Base-by-base conservation (phyloP, 2,888 invertebrate species). In the Eilema griseolum region DNA sequence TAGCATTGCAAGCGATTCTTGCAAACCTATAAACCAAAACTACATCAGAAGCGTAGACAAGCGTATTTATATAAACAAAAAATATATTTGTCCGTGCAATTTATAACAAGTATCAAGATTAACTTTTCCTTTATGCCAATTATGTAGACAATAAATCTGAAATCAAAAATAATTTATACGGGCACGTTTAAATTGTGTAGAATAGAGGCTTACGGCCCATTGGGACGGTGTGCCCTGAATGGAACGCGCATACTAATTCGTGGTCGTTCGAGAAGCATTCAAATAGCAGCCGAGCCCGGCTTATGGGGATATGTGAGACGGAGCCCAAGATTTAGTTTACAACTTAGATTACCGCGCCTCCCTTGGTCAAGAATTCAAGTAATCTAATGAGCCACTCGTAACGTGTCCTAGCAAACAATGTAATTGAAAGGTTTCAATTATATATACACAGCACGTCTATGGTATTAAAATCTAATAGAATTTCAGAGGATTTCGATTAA, bases 301-400 rank as follows among this genome's bases (percentile, higher is more conserved):
- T 94, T 95, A 94, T 89, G 71, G 88, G 93, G 94, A 94, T 94
- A 94, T 95, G 95, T 94, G 94, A 93, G 92, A 91, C 91, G 88
- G 84, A 82, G 83, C 90, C 93, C 89, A 95, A 95, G 95, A 94
- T 92, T 94, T 94, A 94, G 93, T 94, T 93, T 93, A 94, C 92
- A 93, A 94, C 94, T 94, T 91, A 94, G 94, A 95, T 95, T 95
- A 94, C 90, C 85, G 81, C 66, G 61, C 68, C 83, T 81, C 85
- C 89, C 90, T 93, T 93, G 95, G 95, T 95, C 95, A 95, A 95
- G 93, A 94, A 93, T 94, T 94, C 93, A 92, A 93, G 90, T 92
- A 90, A 90, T 90, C 87, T 91, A 89, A 91, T 90, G 87, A 89
- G 81, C 83, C 85, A 87, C 89, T 90, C 87, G 91, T 91, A 87